Evolutionary conservation across 1,140 invertebrate genomes (phyloP).

Genomic region (Streblospio benedicti): DNA sequence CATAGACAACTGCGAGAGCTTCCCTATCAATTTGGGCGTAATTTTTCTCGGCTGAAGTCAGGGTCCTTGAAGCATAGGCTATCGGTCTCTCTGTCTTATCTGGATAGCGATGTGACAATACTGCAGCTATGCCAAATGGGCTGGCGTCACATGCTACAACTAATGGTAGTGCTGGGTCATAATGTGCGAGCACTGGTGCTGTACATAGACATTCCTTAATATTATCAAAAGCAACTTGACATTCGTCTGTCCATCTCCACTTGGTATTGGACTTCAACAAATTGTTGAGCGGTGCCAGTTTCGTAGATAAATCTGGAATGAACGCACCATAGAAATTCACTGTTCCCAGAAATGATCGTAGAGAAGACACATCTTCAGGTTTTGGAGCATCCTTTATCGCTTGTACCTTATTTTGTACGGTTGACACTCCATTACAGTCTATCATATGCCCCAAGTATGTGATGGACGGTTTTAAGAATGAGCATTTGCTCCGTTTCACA

Average conservation of each 20-base stretch:
- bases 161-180: neutral
- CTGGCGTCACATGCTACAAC: slow-evolving; percentile 2
- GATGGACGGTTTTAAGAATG: neutral
- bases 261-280: neutral
- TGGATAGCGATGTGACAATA: too few species aligned
- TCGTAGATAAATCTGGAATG: slow-evolving; percentile 1
- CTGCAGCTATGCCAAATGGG: slow-evolving; percentile 24
- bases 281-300: neutral
- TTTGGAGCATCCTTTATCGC: too few species aligned
- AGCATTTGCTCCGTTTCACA: slow-evolving; percentile 5
- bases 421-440: too few species aligned
- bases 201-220: neutral
- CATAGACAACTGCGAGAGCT: slow-evolving; percentile 47
- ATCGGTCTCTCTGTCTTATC: too few species aligned
- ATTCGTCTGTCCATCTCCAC: slow-evolving; percentile 2
- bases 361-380: too few species aligned
- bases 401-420: too few species aligned
- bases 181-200: slow-evolving; percentile 1
- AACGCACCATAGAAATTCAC: too few species aligned
- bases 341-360: too few species aligned
- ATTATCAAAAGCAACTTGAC: neutral
- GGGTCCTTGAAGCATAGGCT: slow-evolving; percentile 43
- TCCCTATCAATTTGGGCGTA: slow-evolving; percentile 52
- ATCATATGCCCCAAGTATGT: slow-evolving; percentile 17
- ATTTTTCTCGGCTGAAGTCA: slow-evolving; percentile 46